Conservation (phyloP, 2,113 vertebrate species). For the Nycticebus coucang region DNA sequence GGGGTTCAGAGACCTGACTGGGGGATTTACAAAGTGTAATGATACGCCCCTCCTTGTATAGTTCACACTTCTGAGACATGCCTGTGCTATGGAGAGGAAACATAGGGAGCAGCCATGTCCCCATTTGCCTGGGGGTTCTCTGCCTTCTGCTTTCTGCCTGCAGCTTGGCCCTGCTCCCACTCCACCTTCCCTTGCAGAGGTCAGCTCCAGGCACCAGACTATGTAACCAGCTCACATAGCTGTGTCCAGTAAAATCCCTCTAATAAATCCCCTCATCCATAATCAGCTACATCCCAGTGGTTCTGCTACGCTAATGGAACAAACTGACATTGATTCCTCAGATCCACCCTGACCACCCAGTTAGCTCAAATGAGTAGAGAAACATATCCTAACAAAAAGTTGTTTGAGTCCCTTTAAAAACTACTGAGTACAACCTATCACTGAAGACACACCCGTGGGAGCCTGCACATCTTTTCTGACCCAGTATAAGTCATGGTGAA, state of each 20-base stretch:
- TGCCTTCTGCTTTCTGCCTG: neutral
- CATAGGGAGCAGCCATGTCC: neutral
- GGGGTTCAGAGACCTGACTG: neutral
- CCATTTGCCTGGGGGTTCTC: too few species aligned
- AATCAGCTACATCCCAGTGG: neutral
- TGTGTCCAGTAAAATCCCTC: neutral
- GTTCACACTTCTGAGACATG: neutral
- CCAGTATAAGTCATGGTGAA: neutral
- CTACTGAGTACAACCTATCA: neutral
- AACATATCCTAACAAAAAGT: neutral
- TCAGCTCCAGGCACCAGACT: neutral
- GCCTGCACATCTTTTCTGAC: neutral
- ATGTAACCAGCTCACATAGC: neutral
- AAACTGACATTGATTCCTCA: fast-evolving
- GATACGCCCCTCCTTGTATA: neutral
- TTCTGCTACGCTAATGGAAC: neutral
- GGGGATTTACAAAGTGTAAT: neutral
- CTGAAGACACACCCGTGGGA: neutral
- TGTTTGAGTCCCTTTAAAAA: neutral
- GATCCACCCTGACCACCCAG: neutral
- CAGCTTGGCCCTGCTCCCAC: neutral
- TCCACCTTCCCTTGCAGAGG: fast-evolving
- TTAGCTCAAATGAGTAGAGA: neutral
- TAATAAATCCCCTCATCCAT: neutral
- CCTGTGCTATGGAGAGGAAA: too few species aligned